phyloP scores from a whole-genome alignment of 2,888 invertebrate species.

The Caenorhabditis virilis region DNA sequence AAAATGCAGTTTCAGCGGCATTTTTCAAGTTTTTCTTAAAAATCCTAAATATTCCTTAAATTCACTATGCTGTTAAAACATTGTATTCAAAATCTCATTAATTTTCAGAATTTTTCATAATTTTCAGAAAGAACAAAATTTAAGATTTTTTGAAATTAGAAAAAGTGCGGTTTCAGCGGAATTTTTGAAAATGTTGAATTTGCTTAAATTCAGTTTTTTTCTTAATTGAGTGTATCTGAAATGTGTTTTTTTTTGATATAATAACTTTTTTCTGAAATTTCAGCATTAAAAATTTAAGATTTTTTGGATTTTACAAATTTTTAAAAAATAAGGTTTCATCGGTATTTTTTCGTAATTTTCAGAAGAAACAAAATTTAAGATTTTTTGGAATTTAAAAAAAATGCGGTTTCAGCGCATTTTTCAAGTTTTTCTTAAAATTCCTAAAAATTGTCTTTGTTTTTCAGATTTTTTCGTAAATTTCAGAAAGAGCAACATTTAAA shows the following conservation, averaged over 20 bases:
- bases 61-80: too few relatives aligned
- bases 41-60: too few relatives aligned
- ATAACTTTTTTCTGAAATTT: background rate
- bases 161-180: background rate
- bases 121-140: background rate
- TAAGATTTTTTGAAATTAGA: background rate
- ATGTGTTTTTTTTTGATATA: too few relatives aligned
- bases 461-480: background rate
- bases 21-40: too few relatives aligned
- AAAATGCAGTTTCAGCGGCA: too few relatives aligned
- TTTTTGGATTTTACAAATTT: background rate
- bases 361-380: background rate
- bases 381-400: background rate
- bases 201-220: background rate
- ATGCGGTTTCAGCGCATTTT: too few relatives aligned
- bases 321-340: background rate
- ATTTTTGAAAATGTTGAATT: background rate
- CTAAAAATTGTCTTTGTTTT: too few relatives aligned
- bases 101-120: background rate
- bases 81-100: too few relatives aligned
- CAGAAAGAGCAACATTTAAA: too few relatives aligned
- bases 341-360: background rate
- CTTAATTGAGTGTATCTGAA: too few relatives aligned
- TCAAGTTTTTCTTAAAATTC: too few relatives aligned
- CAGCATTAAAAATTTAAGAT: background rate